Conservation (phyloP, 1,140 invertebrate genomes). For the Fopius arisanus region DNA sequence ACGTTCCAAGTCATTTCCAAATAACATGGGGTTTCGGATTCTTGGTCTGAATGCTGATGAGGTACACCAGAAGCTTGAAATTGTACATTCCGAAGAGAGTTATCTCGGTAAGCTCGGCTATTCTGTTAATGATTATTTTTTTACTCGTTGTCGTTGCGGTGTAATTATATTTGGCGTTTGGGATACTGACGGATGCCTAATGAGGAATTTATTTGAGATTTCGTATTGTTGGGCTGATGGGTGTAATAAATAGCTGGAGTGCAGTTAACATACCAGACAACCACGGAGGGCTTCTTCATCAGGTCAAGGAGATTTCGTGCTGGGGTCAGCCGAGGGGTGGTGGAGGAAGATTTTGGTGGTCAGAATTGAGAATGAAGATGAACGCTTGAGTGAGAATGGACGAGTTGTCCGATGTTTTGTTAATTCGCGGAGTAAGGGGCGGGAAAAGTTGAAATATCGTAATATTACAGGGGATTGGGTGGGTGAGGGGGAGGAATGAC, state of each 20-base stretch:
- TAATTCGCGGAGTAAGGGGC: no score
- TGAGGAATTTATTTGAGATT: not conserved
- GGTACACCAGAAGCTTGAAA: not conserved
- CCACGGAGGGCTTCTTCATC: not conserved
- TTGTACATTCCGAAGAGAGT: not conserved
- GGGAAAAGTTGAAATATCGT: no score
- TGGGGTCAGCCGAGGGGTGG: not conserved
- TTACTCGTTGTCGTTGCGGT: not conserved
- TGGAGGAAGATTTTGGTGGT: not conserved
- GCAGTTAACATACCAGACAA: not conserved
- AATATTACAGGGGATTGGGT: not conserved
- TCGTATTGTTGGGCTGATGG: not conserved
- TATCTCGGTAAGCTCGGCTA: not conserved
- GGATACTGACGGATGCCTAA: not conserved
- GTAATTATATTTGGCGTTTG: not conserved
- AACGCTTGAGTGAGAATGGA: not conserved
- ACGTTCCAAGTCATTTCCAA: constrained; percentile 4
- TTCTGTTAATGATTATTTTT: not conserved
- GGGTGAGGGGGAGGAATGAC: not conserved
- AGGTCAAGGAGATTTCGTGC: not conserved
- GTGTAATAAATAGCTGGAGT: not conserved
- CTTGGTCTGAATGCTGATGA: not conserved
- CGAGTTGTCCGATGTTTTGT: no score
- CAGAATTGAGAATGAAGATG: not conserved
- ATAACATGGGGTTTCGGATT: not conserved